Conservation (phyloP, 2,888 invertebrate genomes). For the Dolomedes plantarius region DNA sequence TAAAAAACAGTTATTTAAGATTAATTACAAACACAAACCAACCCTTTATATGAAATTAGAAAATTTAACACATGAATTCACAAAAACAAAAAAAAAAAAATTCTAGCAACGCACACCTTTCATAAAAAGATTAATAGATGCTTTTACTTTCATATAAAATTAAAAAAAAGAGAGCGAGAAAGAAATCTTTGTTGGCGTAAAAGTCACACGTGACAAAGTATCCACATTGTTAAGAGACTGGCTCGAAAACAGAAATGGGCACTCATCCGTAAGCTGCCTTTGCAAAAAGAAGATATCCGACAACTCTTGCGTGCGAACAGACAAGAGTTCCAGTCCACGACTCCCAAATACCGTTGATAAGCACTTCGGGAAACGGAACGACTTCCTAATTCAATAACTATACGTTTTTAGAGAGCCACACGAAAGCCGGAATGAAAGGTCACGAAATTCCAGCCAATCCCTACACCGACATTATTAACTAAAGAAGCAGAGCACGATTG, state of each 20-base stretch:
- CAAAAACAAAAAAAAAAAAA: too few relatives aligned
- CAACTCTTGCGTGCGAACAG: background rate
- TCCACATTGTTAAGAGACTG: background rate
- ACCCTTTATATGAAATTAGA: too few relatives aligned
- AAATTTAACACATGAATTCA: too few relatives aligned
- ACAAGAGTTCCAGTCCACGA: background rate
- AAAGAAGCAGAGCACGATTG: background rate
- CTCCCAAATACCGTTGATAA: background rate
- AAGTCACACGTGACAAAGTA: too few relatives aligned
- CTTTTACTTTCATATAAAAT: too few relatives aligned
- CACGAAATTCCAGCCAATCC: background rate
- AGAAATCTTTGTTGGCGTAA: too few relatives aligned
- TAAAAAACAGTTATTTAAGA: too few relatives aligned
- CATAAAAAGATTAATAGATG: too few relatives aligned
- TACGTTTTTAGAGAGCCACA: background rate
- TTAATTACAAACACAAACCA: too few relatives aligned
- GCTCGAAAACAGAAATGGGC: background rate
- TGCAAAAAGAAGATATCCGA: background rate
- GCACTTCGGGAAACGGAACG: background rate
- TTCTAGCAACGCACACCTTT: too few relatives aligned
- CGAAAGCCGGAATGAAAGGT: background rate
- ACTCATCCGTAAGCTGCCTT: background rate
- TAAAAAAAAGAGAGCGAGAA: too few relatives aligned
- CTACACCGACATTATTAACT: background rate
- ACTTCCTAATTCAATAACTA: slow-evolving; percentile 3